Conservation (phyloP, 1,140 invertebrate genomes). For the Drosophila lacteicornis region DNA sequence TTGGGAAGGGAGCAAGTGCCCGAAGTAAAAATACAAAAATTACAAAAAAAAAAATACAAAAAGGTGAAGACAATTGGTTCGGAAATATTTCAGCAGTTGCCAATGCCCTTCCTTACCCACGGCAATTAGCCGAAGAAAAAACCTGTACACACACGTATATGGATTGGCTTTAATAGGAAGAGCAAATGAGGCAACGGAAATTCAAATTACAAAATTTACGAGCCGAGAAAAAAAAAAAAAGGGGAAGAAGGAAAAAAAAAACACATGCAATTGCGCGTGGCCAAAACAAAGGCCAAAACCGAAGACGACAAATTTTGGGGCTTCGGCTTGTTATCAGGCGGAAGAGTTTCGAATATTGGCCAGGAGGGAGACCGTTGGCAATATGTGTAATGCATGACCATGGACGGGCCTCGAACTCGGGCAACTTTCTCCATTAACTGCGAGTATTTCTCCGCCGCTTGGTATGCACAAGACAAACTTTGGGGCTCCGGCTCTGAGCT, state of each 20-base stretch:
- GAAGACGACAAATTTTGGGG: slow-evolving; percentile 28
- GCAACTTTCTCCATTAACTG: slow-evolving; percentile 53
- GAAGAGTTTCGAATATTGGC: slow-evolving; percentile 58
- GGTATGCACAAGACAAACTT: slow-evolving; percentile 51
- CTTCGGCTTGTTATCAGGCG: slow-evolving; percentile 60
- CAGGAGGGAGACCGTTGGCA: slow-evolving; percentile 10
- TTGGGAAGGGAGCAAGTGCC: slow-evolving; percentile 41
- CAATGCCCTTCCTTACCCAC: slow-evolving; percentile 52
- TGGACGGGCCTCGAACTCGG: slow-evolving; percentile 36
- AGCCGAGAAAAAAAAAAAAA: slow-evolving; percentile 50
- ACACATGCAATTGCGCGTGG: slow-evolving; percentile 52
- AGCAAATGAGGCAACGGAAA: slow-evolving; percentile 71
- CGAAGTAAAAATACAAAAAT: neutral
- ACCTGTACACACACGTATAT: slow-evolving; percentile 11
- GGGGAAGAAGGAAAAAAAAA: slow-evolving; percentile 7
- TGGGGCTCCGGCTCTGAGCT: slow-evolving; percentile 37
- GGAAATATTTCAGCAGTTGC: slow-evolving; percentile 34
- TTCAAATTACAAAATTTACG: slow-evolving; percentile 75
- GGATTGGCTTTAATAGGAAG: slow-evolving; percentile 42
- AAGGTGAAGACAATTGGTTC: slow-evolving; percentile 50
- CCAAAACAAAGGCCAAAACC: slow-evolving; percentile 32
- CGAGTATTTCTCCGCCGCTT: slow-evolving; percentile 50
- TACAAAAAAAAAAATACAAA: neutral
- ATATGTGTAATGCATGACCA: slow-evolving; percentile 49
- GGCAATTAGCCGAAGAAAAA: slow-evolving; percentile 62